A percentile compares a stretch with the other conserved stretches of the same genome.
These are phyloP conservation scores for Chamaetylas fuelleborni DNA, from an alignment of 2,113 vertebrate species.

Conservation along the genomic window DNA sequence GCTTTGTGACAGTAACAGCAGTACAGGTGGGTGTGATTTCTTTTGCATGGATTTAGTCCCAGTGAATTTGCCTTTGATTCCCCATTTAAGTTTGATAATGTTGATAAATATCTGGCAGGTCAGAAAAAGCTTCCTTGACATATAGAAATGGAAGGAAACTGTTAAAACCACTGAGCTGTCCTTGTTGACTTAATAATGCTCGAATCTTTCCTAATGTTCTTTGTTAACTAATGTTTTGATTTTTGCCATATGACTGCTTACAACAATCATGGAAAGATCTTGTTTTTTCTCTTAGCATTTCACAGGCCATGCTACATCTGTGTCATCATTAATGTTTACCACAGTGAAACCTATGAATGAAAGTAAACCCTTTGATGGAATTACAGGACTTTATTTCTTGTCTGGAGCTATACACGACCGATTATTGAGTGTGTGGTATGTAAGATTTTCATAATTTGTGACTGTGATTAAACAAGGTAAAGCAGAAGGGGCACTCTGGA, in stretches of 20 bases:
- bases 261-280: not conserved
- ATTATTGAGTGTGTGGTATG: conserved; percentile 95
- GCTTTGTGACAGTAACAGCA: not conserved
- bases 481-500: not conserved
- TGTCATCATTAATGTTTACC: conserved; percentile 90
- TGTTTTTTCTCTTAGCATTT: conserved; percentile 81
- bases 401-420: conserved; percentile 91
- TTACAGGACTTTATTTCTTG: conserved; percentile 93
- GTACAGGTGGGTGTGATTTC: not conserved
- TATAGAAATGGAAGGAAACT: not conserved
- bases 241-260: not conserved
- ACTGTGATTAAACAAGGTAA: not conserved
- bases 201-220: not conserved
- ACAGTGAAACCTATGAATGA: conserved; percentile 83
- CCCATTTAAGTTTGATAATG: not conserved
- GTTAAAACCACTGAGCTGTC: not conserved
- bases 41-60: not conserved
- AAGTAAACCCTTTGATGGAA: conserved; percentile 79
- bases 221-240: not conserved
- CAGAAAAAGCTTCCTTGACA: not conserved
- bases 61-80: not conserved
- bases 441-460: conserved; percentile 1
- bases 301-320: conserved; percentile 92
- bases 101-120: not conserved
- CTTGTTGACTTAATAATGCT: not conserved